phyloP scores from a whole-genome alignment of 2,888 invertebrate species.

The Plagodis dolabraria region DNA sequence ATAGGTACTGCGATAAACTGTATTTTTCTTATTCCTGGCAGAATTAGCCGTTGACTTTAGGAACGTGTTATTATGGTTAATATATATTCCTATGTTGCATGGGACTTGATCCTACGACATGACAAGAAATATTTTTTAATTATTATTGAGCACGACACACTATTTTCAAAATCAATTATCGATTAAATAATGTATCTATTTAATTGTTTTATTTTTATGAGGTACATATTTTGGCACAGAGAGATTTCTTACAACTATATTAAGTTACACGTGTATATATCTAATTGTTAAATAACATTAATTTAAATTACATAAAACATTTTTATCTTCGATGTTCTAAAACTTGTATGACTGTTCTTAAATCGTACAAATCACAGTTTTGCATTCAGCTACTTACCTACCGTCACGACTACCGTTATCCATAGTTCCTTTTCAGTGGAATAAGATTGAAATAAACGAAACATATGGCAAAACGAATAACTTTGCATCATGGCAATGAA shows the following conservation, averaged over 20 bases:
- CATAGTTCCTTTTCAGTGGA: conserved; percentile 73
- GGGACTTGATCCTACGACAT: too few species aligned
- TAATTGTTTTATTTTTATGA: conserved; percentile 86
- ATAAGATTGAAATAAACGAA: conserved; percentile 72
- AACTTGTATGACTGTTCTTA: conserved; percentile 84
- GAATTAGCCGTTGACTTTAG: too few species aligned
- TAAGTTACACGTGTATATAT: conserved; percentile 77
- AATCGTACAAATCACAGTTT: conserved; percentile 83
- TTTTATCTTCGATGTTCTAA: conserved; percentile 81
- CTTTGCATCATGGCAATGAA: conserved; percentile 30
- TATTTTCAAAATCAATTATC: conserved; percentile 54
- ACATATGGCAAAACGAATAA: conserved; percentile 70
- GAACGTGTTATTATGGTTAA: too few species aligned
- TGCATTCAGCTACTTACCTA: conserved; percentile 81
- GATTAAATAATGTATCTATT: conserved; percentile 78
- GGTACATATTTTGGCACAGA: conserved; percentile 94
- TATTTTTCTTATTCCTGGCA: too few species aligned
- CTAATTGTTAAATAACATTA: conserved; percentile 69
- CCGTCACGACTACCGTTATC: conserved; percentile 75
- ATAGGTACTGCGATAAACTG: too few species aligned
- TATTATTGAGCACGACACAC: conserved; percentile 38
- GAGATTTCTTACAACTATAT: conserved; percentile 85
- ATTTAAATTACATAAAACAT: conserved; percentile 75
- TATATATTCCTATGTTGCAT: too few species aligned
- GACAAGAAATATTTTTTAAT: too few species aligned